These are phyloP conservation scores for Scomber scombrus DNA, from an alignment of 2,113 vertebrate species.

Conservation along the genomic window DNA sequence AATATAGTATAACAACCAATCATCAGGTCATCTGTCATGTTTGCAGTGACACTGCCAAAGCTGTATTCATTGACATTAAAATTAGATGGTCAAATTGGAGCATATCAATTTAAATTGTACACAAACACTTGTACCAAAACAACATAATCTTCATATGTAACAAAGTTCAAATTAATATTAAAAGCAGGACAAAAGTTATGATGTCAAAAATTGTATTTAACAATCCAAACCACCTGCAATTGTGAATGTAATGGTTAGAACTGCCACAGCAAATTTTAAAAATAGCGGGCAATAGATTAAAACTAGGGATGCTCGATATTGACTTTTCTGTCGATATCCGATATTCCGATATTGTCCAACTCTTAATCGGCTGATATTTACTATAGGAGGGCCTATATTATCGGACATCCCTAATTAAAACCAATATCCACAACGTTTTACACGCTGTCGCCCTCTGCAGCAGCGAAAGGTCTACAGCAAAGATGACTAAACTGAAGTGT, in stretches of 20 bases:
- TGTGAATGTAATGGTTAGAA: background rate
- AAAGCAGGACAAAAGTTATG: background rate
- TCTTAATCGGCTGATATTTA: too few species aligned
- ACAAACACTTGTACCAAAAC: background rate
- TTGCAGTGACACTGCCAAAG: background rate
- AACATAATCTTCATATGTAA: background rate
- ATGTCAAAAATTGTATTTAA: background rate
- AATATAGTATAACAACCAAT: too few species aligned
- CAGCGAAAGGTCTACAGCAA: background rate
- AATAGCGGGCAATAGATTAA: background rate
- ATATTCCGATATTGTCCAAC: too few species aligned
- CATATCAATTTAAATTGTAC: too few species aligned
- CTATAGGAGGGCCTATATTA: too few species aligned
- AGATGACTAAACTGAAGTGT: conserved; percentile 10
- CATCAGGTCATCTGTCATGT: background rate
- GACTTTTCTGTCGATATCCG: too few species aligned
- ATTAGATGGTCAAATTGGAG: too few species aligned
- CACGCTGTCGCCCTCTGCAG: background rate
- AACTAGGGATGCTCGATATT: too few species aligned
- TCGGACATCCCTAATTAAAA: too few species aligned
- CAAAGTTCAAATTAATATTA: background rate
- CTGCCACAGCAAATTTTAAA: background rate
- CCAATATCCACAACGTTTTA: background rate
- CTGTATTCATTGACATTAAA: too few species aligned
- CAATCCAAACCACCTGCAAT: background rate